Evolutionary conservation across 2,113 vertebrate genomes (phyloP).

Genomic region (Motacilla tschutschensis): DNA sequence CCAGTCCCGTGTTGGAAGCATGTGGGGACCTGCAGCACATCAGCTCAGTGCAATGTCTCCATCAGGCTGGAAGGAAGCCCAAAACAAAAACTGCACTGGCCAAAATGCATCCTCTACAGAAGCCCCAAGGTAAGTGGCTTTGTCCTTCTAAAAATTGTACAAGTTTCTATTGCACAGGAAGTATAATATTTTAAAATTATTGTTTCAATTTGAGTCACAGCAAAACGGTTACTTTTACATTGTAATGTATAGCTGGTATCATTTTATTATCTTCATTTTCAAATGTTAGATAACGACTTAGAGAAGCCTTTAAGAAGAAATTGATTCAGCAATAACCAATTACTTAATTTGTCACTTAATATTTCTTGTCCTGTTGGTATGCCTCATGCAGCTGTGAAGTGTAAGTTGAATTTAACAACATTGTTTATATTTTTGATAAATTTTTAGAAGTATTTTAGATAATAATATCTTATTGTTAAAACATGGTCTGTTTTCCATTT

Average conservation of each 20-base stretch:
- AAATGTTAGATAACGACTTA: not conserved
- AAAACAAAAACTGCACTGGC: conserved; percentile 65
- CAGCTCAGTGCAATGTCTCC: conserved; percentile 70
- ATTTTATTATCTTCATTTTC: not conserved
- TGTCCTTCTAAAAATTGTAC: not conserved
- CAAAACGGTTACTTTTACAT: not conserved
- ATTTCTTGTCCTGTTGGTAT: not conserved
- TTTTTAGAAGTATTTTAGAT: not conserved
- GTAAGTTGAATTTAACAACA: not conserved
- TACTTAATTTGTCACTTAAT: not conserved
- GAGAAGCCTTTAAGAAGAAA: not conserved
- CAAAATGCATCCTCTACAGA: conserved; percentile 74
- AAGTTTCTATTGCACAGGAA: rapidly evolving
- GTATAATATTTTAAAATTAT: not conserved
- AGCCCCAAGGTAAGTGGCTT: conserved; percentile 80
- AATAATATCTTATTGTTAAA: conserved; percentile 3
- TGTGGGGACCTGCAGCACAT: conserved; percentile 46
- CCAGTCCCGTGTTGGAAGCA: conserved; percentile 60
- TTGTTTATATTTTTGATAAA: not conserved
- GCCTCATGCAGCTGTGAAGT: not conserved
- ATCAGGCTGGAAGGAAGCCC: conserved; percentile 70
- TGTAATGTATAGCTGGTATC: not conserved
- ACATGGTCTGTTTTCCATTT: not conserved
- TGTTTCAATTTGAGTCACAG: not conserved
- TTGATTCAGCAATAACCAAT: not conserved